These are phyloP conservation scores for Cydia amplana DNA, from an alignment of 1,140 invertebrate species.

Conservation along the genomic window DNA sequence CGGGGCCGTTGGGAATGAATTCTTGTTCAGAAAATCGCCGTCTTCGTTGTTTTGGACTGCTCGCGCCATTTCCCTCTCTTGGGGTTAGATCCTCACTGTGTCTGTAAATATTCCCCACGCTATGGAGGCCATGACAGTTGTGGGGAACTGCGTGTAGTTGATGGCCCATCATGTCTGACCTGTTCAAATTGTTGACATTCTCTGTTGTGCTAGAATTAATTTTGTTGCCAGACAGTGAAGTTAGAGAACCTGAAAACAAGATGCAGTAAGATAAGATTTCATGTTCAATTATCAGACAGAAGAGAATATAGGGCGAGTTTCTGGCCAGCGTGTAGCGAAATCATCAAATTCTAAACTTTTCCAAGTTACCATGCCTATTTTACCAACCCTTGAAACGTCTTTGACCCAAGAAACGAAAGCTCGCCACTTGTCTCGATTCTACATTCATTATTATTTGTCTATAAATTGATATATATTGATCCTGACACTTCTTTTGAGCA, in stretches of 20 bases:
- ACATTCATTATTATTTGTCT: too few relatives aligned
- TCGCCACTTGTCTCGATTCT: too few relatives aligned
- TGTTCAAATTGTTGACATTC: conserved; percentile 62
- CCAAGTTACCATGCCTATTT: too few relatives aligned
- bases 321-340: neutral
- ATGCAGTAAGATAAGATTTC: neutral
- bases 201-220: conserved; percentile 58
- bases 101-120: conserved; percentile 41
- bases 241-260: conserved; percentile 50
- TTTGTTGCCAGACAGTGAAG: conserved; percentile 57
- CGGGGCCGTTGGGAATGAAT: conserved; percentile 37
- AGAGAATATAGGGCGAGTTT: neutral
- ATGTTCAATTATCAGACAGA: neutral
- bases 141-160: conserved; percentile 59
- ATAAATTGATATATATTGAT: too few relatives aligned
- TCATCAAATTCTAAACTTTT: neutral
- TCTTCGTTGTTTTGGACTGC: conserved; percentile 37
- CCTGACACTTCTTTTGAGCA: too few relatives aligned
- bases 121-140: conserved; percentile 51
- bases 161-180: conserved; percentile 59
- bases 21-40: conserved; percentile 34
- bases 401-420: too few relatives aligned
- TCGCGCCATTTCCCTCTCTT: conserved; percentile 17
- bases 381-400: too few relatives aligned
- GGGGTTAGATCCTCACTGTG: conserved; percentile 23